Evolutionary conservation across 2,797 vertebrate species (phyloP).

Genomic region (Acipenser oxyrinchus): DNA sequence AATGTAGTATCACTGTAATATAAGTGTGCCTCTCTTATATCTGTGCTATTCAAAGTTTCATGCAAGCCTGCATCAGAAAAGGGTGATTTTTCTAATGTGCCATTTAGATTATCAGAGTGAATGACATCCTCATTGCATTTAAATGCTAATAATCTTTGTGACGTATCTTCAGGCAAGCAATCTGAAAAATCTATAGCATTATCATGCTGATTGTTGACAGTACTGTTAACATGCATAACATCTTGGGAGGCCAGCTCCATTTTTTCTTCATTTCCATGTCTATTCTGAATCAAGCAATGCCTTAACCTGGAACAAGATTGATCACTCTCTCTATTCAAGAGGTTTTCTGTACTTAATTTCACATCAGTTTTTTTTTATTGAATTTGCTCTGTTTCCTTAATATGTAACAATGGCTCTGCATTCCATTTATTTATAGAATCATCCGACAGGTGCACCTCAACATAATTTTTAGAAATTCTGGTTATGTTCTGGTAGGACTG

Average conservation of each 20-base stretch:
- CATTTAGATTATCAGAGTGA: conserved; percentile 1
- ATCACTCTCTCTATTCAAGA: conserved; percentile 25
- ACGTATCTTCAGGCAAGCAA: conserved; percentile 6
- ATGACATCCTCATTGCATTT: conserved; percentile 12
- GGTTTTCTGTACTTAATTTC: conserved; percentile 12
- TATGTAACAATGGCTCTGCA: background rate
- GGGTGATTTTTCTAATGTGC: background rate
- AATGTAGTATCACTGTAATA: too few relatives aligned
- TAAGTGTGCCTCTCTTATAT: too few relatives aligned
- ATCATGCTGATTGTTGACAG: background rate
- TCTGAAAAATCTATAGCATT: too few relatives aligned
- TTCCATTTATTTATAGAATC: background rate
- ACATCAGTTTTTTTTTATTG: conserved; percentile 24
- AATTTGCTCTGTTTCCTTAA: background rate
- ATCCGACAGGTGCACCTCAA: too few relatives aligned
- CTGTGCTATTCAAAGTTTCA: too few relatives aligned
- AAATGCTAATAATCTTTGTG: conserved; percentile 3
- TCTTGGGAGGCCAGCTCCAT: background rate
- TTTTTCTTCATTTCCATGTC: background rate
- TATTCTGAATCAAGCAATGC: background rate
- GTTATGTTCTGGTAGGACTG: too few relatives aligned
- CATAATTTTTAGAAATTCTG: too few relatives aligned
- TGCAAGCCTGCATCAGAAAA: too few relatives aligned
- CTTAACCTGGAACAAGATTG: conserved; percentile 4
- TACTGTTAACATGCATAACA: background rate